Evolutionary conservation across 37 sponge, comb jelly and placozoan genomes (phyloP), one percentile per base, ranked within the genome.

Genomic region (Chondrilla cf. caribensis): DNA sequence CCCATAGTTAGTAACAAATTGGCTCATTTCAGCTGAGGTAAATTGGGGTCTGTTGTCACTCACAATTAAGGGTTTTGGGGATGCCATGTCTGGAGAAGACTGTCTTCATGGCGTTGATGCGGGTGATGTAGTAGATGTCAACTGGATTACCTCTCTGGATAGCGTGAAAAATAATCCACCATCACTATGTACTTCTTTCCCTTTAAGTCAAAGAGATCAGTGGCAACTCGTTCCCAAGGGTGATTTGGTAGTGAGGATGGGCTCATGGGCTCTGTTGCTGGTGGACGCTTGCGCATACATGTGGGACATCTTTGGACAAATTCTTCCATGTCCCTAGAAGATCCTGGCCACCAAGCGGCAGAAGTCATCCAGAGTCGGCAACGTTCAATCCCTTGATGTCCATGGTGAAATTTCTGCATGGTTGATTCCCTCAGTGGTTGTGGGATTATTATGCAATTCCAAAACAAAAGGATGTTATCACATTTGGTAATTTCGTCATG

Each of bases 21-120:
- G 31, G 14, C 40, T 54, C 41, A 89, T 76, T 19, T 84, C 85
- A 5, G 22, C 19, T 54, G 81, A 84, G 9, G 80, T 35, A 64
- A 44, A 80, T 58, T 88, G 89, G 5, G 89, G 85, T 2, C 85
- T 85, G 71, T 88, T 84, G 68, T 84, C 89, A 51, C 85, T 89
- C 24, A 81, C 40, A 11, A n/a, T n/a, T n/a, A n/a, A 89, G 67
- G 19, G 42, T 26, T 38, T 81, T 70, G 22, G 78, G 85, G 44
- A 88, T 80, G 37, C 89, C 77, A 84, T 64, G 28, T 72, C 80
- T 18, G 0, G 84, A 25, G 58, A 87, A 87, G 28, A 68, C 37
- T 6, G 70, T 28, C 54, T 89, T 89, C 51, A 89, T 44, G 1
- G 68, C 60, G 15, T 37, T 21, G 19, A 85, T 65, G 47, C 84